These are phyloP conservation scores for Trididemnum nubilum DNA, from an alignment of 23 tunicate species.

Conservation along the genomic window DNA sequence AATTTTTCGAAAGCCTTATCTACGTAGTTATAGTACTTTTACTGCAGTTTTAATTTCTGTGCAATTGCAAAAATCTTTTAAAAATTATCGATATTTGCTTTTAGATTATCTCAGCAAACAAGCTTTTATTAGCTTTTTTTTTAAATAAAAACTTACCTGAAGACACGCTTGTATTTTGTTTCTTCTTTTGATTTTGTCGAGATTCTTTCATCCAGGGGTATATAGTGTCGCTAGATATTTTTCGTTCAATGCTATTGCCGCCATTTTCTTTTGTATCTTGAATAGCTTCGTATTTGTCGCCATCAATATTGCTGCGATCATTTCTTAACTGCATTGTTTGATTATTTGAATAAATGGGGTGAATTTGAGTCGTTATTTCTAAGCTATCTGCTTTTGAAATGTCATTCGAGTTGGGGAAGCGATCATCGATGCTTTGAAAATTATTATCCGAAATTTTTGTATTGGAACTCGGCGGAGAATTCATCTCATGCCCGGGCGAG, in stretches of 20 bases:
- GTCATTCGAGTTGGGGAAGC: not conserved
- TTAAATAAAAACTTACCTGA: constrained; percentile 35
- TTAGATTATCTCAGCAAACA: too few species aligned
- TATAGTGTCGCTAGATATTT: constrained; percentile 30
- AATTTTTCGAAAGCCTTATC: too few species aligned
- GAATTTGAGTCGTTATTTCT: not conserved
- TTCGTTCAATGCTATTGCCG: not conserved
- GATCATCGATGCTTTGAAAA: not conserved
- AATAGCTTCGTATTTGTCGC: not conserved
- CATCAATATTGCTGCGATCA: constrained; percentile 12
- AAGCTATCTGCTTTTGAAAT: not conserved
- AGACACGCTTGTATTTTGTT: constrained; percentile 40
- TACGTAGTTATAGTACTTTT: too few species aligned
- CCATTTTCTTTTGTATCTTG: constrained; percentile 3
- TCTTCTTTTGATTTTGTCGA: constrained; percentile 84
- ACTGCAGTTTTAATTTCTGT: too few species aligned
- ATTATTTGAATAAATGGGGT: not conserved
- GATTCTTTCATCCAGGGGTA: constrained; percentile 94
- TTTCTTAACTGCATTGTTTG: not conserved
- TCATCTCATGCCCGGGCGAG: constrained; percentile 42
- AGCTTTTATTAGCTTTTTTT: not conserved
- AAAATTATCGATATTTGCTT: too few species aligned
- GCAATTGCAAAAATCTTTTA: too few species aligned
- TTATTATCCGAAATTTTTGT: constrained; percentile 15
- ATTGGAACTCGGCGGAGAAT: constrained; percentile 34